Percentiles rank a stretch among this genome's conserved stretches.
Evolutionary conservation across 2,113 vertebrate genomes (phyloP).

Genomic region (Rhea pennata): DNA sequence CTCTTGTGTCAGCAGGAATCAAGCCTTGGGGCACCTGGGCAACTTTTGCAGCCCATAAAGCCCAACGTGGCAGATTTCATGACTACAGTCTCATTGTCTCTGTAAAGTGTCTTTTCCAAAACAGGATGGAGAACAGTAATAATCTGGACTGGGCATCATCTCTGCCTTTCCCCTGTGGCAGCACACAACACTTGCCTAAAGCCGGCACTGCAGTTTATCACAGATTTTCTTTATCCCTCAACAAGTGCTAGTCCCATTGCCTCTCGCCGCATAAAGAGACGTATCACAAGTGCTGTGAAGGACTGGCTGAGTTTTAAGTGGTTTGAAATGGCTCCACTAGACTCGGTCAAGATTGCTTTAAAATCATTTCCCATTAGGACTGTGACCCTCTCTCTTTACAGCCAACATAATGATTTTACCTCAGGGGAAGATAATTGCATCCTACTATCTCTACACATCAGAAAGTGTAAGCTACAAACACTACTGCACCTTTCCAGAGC

Average conservation of each 20-base stretch:
- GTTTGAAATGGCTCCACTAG: constrained; percentile 62
- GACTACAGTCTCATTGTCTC: neutral
- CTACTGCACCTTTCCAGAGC: neutral
- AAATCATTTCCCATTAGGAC: constrained; percentile 61
- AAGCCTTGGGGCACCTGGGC: neutral
- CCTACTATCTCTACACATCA: constrained; percentile 42
- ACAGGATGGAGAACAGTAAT: neutral
- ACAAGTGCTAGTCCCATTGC: constrained; percentile 10
- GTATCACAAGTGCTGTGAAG: constrained; percentile 36
- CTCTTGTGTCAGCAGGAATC: neutral
- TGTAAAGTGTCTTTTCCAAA: neutral
- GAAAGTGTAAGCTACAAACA: neutral
- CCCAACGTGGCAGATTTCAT: neutral
- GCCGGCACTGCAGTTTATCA: neutral
- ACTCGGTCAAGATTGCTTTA: constrained; percentile 61
- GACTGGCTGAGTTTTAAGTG: constrained; percentile 49
- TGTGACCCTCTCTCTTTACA: constrained; percentile 46
- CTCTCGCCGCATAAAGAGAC: constrained; percentile 13
- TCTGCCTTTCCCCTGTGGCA: neutral
- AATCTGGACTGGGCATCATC: neutral
- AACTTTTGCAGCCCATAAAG: neutral
- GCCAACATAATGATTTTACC: constrained; percentile 7
- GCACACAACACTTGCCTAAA: neutral
- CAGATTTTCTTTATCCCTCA: neutral
- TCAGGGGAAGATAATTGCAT: constrained; percentile 50